Evolutionary conservation across 2,888 invertebrate genomes (phyloP), one percentile per base, ranked within the genome.

Genomic region (Spisula subtruncata): DNA sequence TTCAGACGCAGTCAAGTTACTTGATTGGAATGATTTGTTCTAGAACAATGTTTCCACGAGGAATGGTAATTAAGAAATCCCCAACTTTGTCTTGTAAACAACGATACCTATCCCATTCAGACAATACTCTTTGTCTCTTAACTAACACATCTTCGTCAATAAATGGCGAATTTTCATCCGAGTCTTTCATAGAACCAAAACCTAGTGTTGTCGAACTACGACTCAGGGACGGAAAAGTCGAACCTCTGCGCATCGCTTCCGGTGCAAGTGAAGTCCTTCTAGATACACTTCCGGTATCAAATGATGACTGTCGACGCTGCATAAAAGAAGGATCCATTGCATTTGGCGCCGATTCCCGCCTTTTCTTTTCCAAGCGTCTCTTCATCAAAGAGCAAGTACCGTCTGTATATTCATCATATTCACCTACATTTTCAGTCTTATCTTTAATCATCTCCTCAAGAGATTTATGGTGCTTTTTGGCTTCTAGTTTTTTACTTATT

Each of bases 371-470:
- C 18, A 94, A 86, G 54, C 93, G 90, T 51, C 94, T 88, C 79
- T 94, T 94, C 89, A 94, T 91, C 48, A 94, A 79, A 35, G 91
- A 92, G 86, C 94, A 94, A 0, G 93, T 92, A 0, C 94, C 94
- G 80, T 94, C 93, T 1, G 94, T 94, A 48, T 90, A 93, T 79
- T 92, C 90, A 71, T 93, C 91, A 81, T 92, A 75, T 54, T 93
- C 93, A 66, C 88, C 85, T 71, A 92, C 90, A 41, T 90, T 85
- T n/a, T 92, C 91, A 5, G 92, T 89, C 51, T 92, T 90, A 32
- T 94, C 93, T 82, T 89, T 92, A n/a, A 94, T 92, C 93, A 94
- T 93, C 90, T 92, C 89, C 20, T 92, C 89, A 20, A 94, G 86
- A 10, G 93, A 90, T 51, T 91, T 91, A 14, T 88, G 88, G n/a